Conservation (phyloP, 2,888 invertebrate genomes). For the Standfussiana lucernea region DNA sequence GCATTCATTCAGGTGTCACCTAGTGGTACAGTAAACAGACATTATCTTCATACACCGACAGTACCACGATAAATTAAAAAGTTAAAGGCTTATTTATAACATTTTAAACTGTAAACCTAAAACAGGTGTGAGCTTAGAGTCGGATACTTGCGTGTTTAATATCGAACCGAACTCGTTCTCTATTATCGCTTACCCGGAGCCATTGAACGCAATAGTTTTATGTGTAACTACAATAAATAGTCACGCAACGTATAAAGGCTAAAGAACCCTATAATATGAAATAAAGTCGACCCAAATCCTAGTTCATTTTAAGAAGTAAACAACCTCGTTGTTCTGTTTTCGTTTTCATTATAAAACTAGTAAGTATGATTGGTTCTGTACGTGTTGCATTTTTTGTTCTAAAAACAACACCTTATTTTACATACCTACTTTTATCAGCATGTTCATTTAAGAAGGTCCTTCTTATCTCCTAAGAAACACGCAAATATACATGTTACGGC, state of each 20-base stretch:
- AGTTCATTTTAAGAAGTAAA: constrained; percentile 29
- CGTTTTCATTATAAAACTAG: constrained; percentile 4
- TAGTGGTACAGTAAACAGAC: not conserved
- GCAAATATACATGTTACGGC: not conserved
- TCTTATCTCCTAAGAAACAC: not conserved
- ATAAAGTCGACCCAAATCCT: constrained; percentile 40
- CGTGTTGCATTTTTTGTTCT: not conserved
- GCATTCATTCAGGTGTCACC: not conserved
- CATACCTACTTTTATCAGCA: not conserved
- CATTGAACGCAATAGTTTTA: constrained; percentile 66
- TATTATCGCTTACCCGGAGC: constrained; percentile 64
- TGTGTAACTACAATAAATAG: constrained; percentile 65
- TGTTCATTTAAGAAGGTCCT: not conserved
- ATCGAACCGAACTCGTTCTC: constrained; percentile 56
- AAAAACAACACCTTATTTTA: not conserved
- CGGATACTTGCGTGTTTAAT: constrained; percentile 68
- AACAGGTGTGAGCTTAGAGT: constrained; percentile 53
- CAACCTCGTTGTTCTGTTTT: constrained; percentile 16
- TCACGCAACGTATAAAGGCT: constrained; percentile 70
- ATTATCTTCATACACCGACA: not conserved
- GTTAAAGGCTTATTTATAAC: not conserved
- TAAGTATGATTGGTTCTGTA: not conserved
- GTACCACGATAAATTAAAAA: not conserved
- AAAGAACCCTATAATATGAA: constrained; percentile 44
- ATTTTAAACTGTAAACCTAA: constrained; percentile 23